phyloP scores from a whole-genome alignment of 2,113 vertebrate genomes.

The Hiodon tergisus region DNA sequence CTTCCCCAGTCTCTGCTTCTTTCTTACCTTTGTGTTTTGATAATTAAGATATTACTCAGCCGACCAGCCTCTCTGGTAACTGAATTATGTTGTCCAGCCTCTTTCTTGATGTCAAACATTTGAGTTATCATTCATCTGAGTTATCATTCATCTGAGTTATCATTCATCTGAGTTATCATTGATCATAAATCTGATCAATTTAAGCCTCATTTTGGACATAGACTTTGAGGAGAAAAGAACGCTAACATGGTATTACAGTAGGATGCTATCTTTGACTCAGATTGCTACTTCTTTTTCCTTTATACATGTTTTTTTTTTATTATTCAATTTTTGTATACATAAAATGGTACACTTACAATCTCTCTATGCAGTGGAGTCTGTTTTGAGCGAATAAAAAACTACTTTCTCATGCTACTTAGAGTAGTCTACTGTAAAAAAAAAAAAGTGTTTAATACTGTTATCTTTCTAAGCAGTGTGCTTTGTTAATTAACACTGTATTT shows the following conservation, averaged over 20 bases:
- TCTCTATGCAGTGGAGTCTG: no score
- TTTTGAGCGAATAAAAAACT: no score
- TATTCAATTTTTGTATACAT: not conserved
- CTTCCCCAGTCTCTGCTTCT: slow-evolving; percentile 51
- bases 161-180: slow-evolving; percentile 43
- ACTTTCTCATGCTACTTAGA: no score
- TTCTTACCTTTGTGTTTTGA: slow-evolving; percentile 64
- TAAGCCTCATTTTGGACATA: slow-evolving; percentile 17
- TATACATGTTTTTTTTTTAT: not conserved
- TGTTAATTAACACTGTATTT: no score
- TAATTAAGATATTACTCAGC: slow-evolving; percentile 74
- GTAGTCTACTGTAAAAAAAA: no score
- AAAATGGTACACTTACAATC: no score
- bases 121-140: slow-evolving; percentile 62
- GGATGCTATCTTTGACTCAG: no score
- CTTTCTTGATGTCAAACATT: slow-evolving; percentile 71
- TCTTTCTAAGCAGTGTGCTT: no score
- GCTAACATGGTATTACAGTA: no score
- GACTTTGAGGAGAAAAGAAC: not conserved
- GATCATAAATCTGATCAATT: slow-evolving; percentile 37
- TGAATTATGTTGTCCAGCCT: slow-evolving; percentile 60
- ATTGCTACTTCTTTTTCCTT: no score
- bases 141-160: slow-evolving; percentile 49
- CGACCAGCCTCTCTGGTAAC: slow-evolving; percentile 64
- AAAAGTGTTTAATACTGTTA: no score